Evolutionary conservation across 2,797 vertebrate species (phyloP).

Genomic region (Eutrigla gurnardus): DNA sequence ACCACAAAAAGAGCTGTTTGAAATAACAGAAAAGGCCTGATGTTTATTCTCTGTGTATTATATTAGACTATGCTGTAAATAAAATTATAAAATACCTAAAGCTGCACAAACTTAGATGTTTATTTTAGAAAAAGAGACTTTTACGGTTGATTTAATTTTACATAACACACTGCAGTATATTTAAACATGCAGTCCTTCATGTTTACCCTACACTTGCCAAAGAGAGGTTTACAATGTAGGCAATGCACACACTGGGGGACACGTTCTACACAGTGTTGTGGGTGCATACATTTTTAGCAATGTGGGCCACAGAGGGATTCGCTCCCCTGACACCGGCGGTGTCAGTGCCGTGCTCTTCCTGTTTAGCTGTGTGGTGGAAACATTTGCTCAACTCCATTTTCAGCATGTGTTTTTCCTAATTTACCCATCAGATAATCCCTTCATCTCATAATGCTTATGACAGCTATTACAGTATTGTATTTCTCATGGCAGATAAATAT

Average conservation of each 20-base stretch:
- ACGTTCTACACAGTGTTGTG: constrained; percentile 24
- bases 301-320: constrained; percentile 48
- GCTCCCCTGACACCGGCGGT: constrained; percentile 42
- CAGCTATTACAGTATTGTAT: not conserved
- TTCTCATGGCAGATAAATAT: constrained; percentile 20
- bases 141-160: constrained; percentile 6
- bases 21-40: constrained; percentile 54
- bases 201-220: not conserved
- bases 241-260: constrained; percentile 20
- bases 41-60: constrained; percentile 41
- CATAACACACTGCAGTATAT: not conserved
- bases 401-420: constrained; percentile 19
- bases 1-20: constrained; percentile 62
- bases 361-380: constrained; percentile 29
- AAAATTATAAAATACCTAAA: constrained; percentile 17
- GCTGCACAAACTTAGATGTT: not conserved
- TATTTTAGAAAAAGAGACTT: not conserved
- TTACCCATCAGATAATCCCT: constrained; percentile 33
- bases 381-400: constrained; percentile 10
- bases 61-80: constrained; percentile 10
- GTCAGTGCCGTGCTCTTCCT: constrained; percentile 36
- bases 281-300: constrained; percentile 58
- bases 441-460: constrained; percentile 18
- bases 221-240: constrained; percentile 6
- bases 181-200: not conserved